A percentile compares a stretch with the other conserved stretches of the same genome.
Evolutionary conservation across 2,888 invertebrate genomes (phyloP).

Genomic region (Drosophila prolongata): DNA sequence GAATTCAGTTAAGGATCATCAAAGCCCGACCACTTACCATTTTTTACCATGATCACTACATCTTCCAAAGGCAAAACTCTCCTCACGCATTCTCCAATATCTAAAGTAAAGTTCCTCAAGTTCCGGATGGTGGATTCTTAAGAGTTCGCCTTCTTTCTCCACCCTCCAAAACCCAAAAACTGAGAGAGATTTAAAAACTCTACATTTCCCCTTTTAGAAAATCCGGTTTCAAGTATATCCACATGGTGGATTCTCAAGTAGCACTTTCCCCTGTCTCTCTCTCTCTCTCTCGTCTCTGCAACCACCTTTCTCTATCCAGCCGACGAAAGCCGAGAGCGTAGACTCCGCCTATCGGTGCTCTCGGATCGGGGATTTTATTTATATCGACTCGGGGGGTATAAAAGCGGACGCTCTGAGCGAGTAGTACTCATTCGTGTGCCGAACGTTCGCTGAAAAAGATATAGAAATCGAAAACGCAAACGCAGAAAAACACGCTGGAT

Average conservation of each 20-base stretch:
- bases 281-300: constrained; percentile 4
- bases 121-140: too few species aligned
- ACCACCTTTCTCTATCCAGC: constrained; percentile 8
- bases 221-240: constrained; percentile 7
- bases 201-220: background rate
- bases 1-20: too few species aligned
- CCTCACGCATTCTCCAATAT: too few species aligned
- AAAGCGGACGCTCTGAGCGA: constrained; percentile 74
- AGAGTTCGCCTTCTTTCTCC: too few species aligned
- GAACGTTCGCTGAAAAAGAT: constrained; percentile 15
- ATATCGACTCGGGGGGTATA: constrained; percentile 69
- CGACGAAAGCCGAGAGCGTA: constrained; percentile 8
- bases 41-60: too few species aligned
- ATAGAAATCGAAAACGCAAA: constrained; percentile 19
- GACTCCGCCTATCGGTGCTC: constrained; percentile 36
- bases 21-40: too few species aligned
- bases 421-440: constrained; percentile 56
- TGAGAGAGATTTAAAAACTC: background rate
- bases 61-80: too few species aligned
- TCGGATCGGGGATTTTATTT: constrained; percentile 4
- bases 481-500: constrained; percentile 70
- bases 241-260: background rate
- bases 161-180: background rate
- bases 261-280: background rate
- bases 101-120: too few species aligned